Percentiles rank a stretch among this genome's conserved stretches.
Evolutionary conservation across 1,140 invertebrate species (phyloP).

Genomic region (Rhagoletis zephyria): DNA sequence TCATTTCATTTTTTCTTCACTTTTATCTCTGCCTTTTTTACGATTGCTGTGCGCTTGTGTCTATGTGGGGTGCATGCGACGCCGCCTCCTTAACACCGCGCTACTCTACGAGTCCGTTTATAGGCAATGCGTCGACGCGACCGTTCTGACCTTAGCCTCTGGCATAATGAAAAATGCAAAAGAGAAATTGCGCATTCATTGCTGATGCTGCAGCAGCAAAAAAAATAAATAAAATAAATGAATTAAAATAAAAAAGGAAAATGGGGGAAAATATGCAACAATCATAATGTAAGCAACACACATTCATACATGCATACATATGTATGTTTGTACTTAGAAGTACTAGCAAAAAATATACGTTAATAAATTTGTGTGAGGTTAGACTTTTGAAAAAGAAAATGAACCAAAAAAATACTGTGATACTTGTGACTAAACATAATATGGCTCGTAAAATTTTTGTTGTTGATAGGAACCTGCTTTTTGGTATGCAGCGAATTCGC

Average conservation of each 20-base stretch:
- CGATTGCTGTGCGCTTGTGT: not conserved
- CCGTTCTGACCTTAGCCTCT: constrained; percentile 34
- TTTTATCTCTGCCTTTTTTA: not conserved
- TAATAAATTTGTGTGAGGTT: not conserved
- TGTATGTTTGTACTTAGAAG: not conserved
- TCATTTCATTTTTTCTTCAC: not conserved
- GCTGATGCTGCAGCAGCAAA: not conserved
- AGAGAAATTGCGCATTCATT: constrained; percentile 45
- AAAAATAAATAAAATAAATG: not conserved
- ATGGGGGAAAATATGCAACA: not conserved
- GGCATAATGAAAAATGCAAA: constrained; percentile 48
- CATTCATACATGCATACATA: not conserved
- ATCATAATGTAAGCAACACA: not conserved
- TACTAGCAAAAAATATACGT: not conserved
- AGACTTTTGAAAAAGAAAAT: not conserved
- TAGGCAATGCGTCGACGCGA: not conserved
- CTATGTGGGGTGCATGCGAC: no score
- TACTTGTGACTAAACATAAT: not conserved
- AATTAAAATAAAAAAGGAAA: not conserved
- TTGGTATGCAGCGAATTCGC: not conserved
- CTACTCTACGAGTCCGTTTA: no score
- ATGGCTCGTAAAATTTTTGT: not conserved
- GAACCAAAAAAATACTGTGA: not conserved
- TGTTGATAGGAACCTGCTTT: not conserved
- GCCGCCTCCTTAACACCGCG: not conserved